A percentile compares a stretch with the other conserved stretches of the same genome.
Conservation (phyloP, 2,888 invertebrate species). For the Andrena flavipes region DNA sequence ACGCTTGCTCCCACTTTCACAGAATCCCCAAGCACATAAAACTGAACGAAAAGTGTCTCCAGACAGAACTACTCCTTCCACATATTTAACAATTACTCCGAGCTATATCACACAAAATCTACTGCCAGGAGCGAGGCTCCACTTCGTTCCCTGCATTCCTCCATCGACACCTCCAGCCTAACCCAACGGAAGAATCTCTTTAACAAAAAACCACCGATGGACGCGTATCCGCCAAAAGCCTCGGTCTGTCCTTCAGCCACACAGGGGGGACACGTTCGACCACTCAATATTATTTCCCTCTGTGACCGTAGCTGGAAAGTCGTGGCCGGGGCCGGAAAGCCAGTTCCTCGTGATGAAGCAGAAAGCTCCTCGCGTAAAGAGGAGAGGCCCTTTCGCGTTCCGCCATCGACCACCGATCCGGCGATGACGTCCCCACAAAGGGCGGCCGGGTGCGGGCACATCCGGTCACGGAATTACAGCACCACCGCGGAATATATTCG, state of each 20-base stretch:
- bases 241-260: not conserved
- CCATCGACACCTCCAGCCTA: too few relatives aligned
- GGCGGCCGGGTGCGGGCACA: conserved; percentile 52
- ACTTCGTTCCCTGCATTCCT: too few relatives aligned
- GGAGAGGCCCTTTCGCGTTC: conserved; percentile 43
- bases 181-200: too few relatives aligned
- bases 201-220: not conserved
- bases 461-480: conserved; percentile 56
- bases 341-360: conserved; percentile 64
- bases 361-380: conserved; percentile 48
- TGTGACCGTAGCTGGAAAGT: conserved; percentile 48
- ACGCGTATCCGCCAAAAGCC: not conserved
- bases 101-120: too few relatives aligned
- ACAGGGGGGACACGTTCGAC: conserved; percentile 52
- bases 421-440: conserved; percentile 60
- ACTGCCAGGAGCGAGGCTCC: too few relatives aligned
- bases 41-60: too few relatives aligned
- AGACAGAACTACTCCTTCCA: too few relatives aligned
- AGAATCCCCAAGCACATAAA: too few relatives aligned
- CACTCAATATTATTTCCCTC: conserved; percentile 71
- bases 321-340: conserved; percentile 53
- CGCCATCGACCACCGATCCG: conserved; percentile 40
- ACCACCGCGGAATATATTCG: conserved; percentile 63
- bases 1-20: too few relatives aligned
- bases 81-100: too few relatives aligned